Conservation (phyloP, 2,113 vertebrate species). For the Actenoides hombroni region DNA sequence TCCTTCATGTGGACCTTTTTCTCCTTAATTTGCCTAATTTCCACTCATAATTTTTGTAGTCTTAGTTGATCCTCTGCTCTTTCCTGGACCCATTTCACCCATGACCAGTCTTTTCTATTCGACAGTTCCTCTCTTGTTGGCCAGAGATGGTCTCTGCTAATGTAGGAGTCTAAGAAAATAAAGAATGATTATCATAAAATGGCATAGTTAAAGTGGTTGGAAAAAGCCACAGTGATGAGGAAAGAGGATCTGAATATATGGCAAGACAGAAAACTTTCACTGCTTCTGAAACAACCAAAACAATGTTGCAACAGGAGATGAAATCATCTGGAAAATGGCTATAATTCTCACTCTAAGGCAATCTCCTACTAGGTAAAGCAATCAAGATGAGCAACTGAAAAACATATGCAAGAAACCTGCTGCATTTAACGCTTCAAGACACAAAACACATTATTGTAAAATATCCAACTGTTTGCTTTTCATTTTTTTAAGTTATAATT, state of each 20-base stretch:
- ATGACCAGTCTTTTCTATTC: neutral
- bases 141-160: neutral
- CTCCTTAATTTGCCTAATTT: neutral
- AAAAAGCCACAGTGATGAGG: neutral
- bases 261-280: neutral
- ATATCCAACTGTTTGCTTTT: neutral
- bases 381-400: conserved; percentile 7
- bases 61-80: neutral
- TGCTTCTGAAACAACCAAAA: neutral
- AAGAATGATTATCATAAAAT: neutral
- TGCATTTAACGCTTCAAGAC: conserved; percentile 15
- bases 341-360: conserved; percentile 11
- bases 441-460: neutral
- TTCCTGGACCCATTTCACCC: neutral
- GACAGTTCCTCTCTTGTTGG: neutral
- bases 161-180: neutral
- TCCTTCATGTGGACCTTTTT: neutral
- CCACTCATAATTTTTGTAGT: neutral
- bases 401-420: neutral
- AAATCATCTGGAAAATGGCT: conserved; percentile 54
- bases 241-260: neutral
- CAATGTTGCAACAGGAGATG: conserved; percentile 9
- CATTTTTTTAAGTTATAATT: neutral
- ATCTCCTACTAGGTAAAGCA: neutral
- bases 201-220: neutral